phyloP scores from a whole-genome alignment of 64 coral and sea anemone genomes.

The Montipora sp. region DNA sequence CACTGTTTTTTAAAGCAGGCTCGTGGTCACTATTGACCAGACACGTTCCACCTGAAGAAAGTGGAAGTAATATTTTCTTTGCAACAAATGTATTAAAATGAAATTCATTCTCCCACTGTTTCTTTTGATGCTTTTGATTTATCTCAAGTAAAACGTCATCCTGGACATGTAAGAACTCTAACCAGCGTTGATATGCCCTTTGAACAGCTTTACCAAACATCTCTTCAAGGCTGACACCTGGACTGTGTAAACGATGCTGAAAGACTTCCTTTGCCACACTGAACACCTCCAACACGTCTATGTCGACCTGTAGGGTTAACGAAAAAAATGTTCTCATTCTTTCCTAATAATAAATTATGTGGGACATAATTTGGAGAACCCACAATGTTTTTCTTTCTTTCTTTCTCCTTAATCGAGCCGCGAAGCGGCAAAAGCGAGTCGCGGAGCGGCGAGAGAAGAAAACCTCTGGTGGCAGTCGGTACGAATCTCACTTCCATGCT shows the following conservation, averaged over 20 bases:
- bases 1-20: neutral
- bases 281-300: conserved; percentile 6
- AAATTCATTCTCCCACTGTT: conserved; percentile 11
- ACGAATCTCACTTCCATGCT: no score
- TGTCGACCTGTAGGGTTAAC: conserved; percentile 12
- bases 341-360: no score
- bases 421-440: no score
- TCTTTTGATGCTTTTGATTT: neutral
- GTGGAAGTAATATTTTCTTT: conserved; percentile 27
- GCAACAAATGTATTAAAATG: conserved; percentile 34
- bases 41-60: conserved; percentile 32
- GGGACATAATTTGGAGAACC: no score
- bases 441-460: no score
- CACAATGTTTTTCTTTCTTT: no score
- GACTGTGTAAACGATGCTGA: neutral
- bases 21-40: conserved; percentile 30
- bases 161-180: conserved; percentile 15
- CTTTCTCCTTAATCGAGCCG: no score
- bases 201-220: neutral
- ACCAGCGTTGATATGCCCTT: neutral
- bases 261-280: neutral
- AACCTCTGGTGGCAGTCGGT: no score
- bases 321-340: neutral
- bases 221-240: neutral
- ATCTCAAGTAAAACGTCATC: neutral